phyloP scores from a whole-genome alignment of 2,797 vertebrate genomes.

The Ctenopoma multispine region DNA sequence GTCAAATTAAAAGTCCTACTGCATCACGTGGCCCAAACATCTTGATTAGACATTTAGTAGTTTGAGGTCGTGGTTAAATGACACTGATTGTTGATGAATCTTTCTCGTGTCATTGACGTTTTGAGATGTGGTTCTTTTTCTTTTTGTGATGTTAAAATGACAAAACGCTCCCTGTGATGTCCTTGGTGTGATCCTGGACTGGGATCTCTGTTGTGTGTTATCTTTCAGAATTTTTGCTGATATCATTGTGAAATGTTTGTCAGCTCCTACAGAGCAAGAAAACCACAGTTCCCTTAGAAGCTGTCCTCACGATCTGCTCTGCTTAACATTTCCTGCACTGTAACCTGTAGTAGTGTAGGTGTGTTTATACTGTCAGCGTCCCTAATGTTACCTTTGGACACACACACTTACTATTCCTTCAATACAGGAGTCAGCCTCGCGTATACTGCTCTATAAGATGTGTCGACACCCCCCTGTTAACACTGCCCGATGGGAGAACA shows the following conservation, averaged over 20 bases:
- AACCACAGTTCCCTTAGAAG: conserved; percentile 75
- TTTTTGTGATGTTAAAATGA: not conserved
- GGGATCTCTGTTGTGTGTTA: not conserved
- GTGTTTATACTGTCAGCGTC: conserved; percentile 9
- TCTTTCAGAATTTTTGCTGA: not conserved
- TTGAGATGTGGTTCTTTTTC: not conserved
- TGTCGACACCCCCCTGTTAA: conserved; percentile 3
- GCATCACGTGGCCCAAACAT: too few species aligned
- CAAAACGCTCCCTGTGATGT: conserved; percentile 31
- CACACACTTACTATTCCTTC: not conserved
- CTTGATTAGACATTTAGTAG: too few species aligned
- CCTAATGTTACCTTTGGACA: not conserved
- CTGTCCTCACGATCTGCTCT: conserved; percentile 58
- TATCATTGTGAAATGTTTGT: conserved; percentile 32
- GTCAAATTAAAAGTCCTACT: too few species aligned
- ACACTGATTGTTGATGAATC: conserved; percentile 4
- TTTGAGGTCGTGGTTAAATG: not conserved
- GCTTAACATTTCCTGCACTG: conserved; percentile 40
- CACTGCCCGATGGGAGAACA: too few species aligned
- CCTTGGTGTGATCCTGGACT: conserved; percentile 12
- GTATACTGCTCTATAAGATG: conserved; percentile 8
- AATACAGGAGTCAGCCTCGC: not conserved
- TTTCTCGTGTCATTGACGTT: too few species aligned
- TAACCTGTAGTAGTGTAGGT: not conserved
- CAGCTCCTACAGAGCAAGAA: conserved; percentile 33